phyloP scores from a whole-genome alignment of 2,113 vertebrate species.

The Psittacula cyanocephala region DNA sequence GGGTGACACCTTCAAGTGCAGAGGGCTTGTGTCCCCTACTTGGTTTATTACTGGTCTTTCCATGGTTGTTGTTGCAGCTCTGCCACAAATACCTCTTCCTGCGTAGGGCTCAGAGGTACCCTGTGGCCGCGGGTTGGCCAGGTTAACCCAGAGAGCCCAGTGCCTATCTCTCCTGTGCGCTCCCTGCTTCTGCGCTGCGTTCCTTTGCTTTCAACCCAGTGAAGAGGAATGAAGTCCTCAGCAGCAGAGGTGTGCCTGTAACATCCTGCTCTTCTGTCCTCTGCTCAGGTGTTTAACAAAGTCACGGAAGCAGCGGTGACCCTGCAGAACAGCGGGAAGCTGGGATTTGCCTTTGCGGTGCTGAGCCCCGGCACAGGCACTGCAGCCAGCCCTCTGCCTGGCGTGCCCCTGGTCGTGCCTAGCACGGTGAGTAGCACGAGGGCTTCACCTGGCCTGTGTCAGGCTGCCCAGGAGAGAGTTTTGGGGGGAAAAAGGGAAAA shows the following conservation, averaged over 20 bases:
- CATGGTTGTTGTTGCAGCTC: accelerated
- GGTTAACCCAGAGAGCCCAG: too few relatives aligned
- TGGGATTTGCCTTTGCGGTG: slow-evolving; percentile 80
- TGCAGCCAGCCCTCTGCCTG: slow-evolving; percentile 57
- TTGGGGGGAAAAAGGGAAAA: background rate
- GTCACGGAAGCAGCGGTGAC: slow-evolving; percentile 72
- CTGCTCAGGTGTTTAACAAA: slow-evolving; percentile 74
- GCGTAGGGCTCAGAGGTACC: background rate
- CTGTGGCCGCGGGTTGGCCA: background rate
- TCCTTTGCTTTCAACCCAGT: background rate
- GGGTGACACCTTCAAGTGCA: background rate
- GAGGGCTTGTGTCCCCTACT: background rate
- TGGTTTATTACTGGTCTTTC: background rate
- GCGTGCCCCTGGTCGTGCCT: slow-evolving; percentile 77
- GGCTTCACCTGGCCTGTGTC: background rate
- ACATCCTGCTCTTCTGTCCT: background rate
- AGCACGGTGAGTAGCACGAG: slow-evolving; percentile 60
- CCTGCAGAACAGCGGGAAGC: slow-evolving; percentile 79
- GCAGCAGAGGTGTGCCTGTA: background rate
- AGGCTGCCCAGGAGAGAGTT: background rate
- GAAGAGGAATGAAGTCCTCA: background rate
- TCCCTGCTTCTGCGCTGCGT: background rate
- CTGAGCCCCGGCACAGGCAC: background rate
- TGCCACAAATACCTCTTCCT: background rate
- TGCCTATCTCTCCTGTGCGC: accelerated